Percentiles rank a stretch among this genome's conserved stretches.
Evolutionary conservation across 2,797 vertebrate genomes (phyloP).

Genomic region (Coreius guichenoti): DNA sequence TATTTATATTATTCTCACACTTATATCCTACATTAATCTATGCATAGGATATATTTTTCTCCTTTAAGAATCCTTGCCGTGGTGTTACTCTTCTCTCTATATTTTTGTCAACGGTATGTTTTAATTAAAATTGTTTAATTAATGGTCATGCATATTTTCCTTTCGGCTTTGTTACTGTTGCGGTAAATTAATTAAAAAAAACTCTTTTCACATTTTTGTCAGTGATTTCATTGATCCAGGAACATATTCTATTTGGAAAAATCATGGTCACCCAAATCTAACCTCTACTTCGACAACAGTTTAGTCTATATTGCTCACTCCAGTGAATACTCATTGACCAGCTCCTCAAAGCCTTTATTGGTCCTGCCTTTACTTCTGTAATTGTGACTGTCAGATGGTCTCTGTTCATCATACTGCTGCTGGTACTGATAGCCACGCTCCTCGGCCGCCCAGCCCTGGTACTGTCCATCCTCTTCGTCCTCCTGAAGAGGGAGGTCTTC

Average conservation of each 20-base stretch:
- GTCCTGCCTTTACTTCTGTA: constrained; percentile 48
- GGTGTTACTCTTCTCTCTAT: not conserved
- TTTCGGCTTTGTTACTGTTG: not conserved
- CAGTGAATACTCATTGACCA: constrained; percentile 80
- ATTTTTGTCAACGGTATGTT: not conserved
- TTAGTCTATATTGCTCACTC: constrained; percentile 68
- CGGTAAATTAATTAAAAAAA: too few species aligned
- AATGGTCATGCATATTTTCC: not conserved
- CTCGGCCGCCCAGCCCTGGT: constrained; percentile 86
- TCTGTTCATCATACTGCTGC: constrained; percentile 31
- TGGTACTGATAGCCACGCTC: constrained; percentile 80
- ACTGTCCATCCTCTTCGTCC: constrained; percentile 72
- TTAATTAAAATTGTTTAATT: not conserved
- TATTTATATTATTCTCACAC: too few species aligned
- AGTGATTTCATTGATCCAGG: not conserved
- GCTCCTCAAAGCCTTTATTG: constrained; percentile 74
- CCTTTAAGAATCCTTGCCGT: not conserved
- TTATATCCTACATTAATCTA: too few species aligned
- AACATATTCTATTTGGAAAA: not conserved
- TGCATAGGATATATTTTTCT: too few species aligned
- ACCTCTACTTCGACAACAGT: constrained; percentile 49
- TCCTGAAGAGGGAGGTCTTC: constrained; percentile 75
- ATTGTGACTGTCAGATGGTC: constrained; percentile 18
- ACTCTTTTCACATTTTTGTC: not conserved
- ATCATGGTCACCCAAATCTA: constrained; percentile 61